A percentile compares a stretch with the other conserved stretches of the same genome.
Evolutionary conservation across 2,113 vertebrate genomes (phyloP).

Genomic region (Saimiri boliviensis): DNA sequence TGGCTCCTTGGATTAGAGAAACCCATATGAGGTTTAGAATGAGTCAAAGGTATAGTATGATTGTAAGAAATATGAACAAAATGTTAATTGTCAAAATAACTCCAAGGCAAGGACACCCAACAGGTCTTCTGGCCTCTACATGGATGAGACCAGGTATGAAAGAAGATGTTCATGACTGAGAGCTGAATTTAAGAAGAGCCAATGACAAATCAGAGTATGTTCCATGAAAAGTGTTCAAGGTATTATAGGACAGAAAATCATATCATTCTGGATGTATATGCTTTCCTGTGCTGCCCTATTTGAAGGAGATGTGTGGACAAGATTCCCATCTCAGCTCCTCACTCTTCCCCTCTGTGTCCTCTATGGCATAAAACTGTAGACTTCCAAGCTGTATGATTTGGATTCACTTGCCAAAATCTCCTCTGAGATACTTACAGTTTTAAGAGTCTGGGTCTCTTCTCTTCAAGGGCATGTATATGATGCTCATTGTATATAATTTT

Average conservation of each 20-base stretch:
- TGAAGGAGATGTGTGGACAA: neutral
- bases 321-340: neutral
- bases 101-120: neutral
- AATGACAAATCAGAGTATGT: neutral
- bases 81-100: conserved; percentile 18
- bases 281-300: neutral
- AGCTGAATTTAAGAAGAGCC: neutral
- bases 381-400: neutral
- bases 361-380: neutral
- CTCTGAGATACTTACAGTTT: neutral
- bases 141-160: neutral
- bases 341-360: too few species aligned
- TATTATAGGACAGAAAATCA: neutral
- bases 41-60: neutral
- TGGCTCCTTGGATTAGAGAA: neutral
- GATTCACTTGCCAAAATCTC: neutral
- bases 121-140: neutral
- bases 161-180: neutral
- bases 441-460: neutral
- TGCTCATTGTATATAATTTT: neutral
- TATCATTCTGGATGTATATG: neutral
- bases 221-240: neutral
- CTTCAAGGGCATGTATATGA: neutral
- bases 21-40: neutral
- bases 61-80: neutral